Evolutionary conservation across 2,797 vertebrate species (phyloP), one percentile per base, ranked within the genome.

Genomic region (Tenualosa thibaudeaui): DNA sequence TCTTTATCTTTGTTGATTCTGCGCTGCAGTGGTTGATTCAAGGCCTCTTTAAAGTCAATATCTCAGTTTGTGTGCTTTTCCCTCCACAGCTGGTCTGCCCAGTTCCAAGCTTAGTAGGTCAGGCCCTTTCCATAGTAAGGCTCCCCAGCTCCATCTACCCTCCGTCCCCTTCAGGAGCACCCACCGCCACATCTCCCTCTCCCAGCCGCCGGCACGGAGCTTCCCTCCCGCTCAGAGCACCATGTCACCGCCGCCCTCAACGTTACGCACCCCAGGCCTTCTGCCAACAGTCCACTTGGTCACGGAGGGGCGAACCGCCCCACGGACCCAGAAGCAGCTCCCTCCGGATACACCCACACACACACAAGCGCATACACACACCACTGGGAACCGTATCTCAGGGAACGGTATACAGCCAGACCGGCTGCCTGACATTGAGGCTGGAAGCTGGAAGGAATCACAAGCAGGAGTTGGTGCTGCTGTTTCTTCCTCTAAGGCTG

Each of bases 121-220:
- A 5, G 62, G 84, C 0, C 82, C 86, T 0, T 86, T 62, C 51
- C 83, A 71, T 68, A 86, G 75, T 54, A 90, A 89, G 62, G 88
- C 90, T 19, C 88, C 92, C 65, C 91, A 92, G 90, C 89, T 94
- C 43, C 93, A 94, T 89, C 90, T 95, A 84, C 92, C 93, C 17
- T 40, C 81, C 43, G 24, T 92, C 81, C 93, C 93, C 82, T 51
- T 71, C 88, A 90, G 92, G 26, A 90, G 91, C 68, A 2, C 75
- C 9, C 82, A 92, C 87, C 92, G 91, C 85, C 93, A 85, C 83
- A 90, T 87, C 46, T 91, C 91, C n/a, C 17, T 56, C 2, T 40
- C 89, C 0, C 81, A 85, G 53, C 86, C 87, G 54, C 88, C 87
- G 50, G 85, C 46, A 0, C 82, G 84, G 10, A 12, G 26, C 13